Evolutionary conservation across 1,140 invertebrate species (phyloP).

Genomic region (Whitmania pigra): DNA sequence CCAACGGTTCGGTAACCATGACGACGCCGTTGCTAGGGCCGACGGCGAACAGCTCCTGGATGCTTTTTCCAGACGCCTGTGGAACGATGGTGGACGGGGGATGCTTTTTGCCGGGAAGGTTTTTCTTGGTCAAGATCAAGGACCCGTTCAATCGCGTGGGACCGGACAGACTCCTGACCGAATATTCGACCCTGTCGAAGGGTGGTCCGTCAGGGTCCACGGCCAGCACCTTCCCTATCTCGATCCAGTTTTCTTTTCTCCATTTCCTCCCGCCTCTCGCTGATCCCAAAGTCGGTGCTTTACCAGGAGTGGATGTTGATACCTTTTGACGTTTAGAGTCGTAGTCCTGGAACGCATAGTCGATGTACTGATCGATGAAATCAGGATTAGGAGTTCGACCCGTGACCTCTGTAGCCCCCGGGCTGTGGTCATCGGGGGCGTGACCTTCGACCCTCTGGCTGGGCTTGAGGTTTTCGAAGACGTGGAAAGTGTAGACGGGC

Average conservation of each 20-base stretch:
- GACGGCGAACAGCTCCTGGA: conserved; percentile 11
- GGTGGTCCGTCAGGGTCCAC: conserved; percentile 8
- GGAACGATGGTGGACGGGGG: background rate
- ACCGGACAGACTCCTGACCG: background rate
- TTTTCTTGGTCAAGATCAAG: background rate
- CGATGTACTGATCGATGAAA: background rate
- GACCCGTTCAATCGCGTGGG: background rate
- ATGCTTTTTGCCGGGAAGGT: background rate
- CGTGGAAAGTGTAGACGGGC: conserved; percentile 43
- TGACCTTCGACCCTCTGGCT: background rate
- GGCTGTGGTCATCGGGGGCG: background rate
- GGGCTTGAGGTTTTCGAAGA: conserved; percentile 28
- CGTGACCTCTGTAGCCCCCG: background rate
- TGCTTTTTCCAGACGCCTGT: background rate
- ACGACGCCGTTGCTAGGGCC: conserved; percentile 12
- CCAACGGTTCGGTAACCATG: conserved; percentile 1
- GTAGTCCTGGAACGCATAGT: background rate
- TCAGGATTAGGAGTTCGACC: background rate
- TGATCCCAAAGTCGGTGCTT: background rate
- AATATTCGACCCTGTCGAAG: conserved; percentile 1
- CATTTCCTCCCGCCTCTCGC: background rate
- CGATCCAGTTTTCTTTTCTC: background rate
- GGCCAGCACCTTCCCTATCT: conserved; percentile 5
- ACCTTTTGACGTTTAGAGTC: background rate
- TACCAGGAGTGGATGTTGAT: background rate